These are phyloP conservation scores for Athrips mouffetella DNA, from an alignment of 2,888 invertebrate species.

Conservation along the genomic window DNA sequence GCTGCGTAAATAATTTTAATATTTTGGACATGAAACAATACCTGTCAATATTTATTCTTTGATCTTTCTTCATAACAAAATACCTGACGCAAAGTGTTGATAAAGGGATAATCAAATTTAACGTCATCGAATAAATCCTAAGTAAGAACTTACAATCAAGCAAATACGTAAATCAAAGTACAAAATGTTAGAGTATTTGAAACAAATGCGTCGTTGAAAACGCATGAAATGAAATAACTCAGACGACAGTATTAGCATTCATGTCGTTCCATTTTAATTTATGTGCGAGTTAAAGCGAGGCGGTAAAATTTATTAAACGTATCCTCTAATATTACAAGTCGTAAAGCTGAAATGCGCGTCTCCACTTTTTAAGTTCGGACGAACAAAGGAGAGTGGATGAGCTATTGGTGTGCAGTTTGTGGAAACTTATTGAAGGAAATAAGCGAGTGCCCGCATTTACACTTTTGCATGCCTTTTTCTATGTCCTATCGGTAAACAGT, in stretches of 20 bases:
- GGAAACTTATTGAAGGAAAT: neutral
- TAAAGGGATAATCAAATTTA: too few relatives aligned
- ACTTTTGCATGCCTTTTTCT: neutral
- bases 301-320: constrained; percentile 39
- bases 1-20: neutral
- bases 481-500: too few relatives aligned
- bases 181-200: constrained; percentile 32
- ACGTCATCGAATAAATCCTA: too few relatives aligned
- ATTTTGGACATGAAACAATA: neutral
- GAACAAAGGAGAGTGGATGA: neutral
- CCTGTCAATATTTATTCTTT: too few relatives aligned
- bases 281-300: constrained; percentile 34
- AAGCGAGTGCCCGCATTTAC: neutral
- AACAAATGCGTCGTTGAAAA: constrained; percentile 38
- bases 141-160: too few relatives aligned
- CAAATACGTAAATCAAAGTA: constrained; percentile 35
- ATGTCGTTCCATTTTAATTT: constrained; percentile 49
- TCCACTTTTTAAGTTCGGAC: too few relatives aligned
- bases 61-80: too few relatives aligned
- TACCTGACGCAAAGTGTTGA: too few relatives aligned
- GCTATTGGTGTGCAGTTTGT: neutral
- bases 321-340: constrained; percentile 44
- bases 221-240: constrained; percentile 32
- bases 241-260: constrained; percentile 41
- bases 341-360: too few relatives aligned